These are phyloP conservation scores for Orcinus orca DNA, from an alignment of 2,113 vertebrate genomes.

Conservation along the genomic window DNA sequence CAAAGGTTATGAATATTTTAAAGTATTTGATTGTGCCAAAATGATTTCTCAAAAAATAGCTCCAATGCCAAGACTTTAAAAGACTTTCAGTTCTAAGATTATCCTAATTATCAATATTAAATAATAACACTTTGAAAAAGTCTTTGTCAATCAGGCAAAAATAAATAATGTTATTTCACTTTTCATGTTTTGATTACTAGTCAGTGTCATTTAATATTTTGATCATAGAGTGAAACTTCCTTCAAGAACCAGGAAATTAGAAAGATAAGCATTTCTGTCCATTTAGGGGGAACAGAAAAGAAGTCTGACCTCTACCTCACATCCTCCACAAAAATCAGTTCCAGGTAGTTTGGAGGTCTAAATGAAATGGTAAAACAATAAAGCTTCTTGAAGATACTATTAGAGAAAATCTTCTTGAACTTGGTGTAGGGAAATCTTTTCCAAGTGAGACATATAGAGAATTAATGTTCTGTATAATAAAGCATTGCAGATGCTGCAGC, in stretches of 20 bases:
- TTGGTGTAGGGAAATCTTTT: neutral
- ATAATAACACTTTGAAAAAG: neutral
- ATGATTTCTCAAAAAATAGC: neutral
- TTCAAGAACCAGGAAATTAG: neutral
- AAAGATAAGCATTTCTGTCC: neutral
- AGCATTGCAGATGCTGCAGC: neutral
- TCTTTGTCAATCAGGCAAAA: neutral
- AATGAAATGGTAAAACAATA: neutral
- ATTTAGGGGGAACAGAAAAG: neutral
- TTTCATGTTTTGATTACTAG: neutral
- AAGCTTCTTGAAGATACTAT: neutral
- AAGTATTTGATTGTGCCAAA: neutral
- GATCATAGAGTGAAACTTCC: neutral
- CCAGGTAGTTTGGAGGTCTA: neutral
- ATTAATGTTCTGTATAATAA: neutral
- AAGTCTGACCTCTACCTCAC: neutral
- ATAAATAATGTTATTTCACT: neutral
- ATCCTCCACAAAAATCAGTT: neutral
- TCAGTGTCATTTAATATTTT: neutral
- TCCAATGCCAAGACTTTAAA: neutral
- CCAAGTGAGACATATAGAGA: neutral
- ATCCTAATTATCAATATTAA: neutral
- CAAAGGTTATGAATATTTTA: neutral
- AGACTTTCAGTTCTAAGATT: neutral
- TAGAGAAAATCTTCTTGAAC: neutral